Evolutionary conservation across 2,797 vertebrate species (phyloP).

Genomic region (Siniperca scherzeri): DNA sequence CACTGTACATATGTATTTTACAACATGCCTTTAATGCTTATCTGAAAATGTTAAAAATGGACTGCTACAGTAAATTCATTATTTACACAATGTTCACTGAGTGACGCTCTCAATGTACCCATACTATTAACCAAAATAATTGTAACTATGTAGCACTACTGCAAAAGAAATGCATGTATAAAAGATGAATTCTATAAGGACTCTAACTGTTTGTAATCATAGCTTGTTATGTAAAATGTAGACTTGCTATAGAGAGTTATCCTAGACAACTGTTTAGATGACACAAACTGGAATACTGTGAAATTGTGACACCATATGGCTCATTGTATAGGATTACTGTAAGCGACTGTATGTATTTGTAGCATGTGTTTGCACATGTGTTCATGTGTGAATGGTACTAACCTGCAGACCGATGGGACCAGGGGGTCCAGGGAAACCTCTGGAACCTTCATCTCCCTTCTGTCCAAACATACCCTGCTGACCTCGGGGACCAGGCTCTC

Average conservation of each 20-base stretch:
- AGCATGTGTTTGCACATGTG: conserved; percentile 9
- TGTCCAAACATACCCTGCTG: conserved; percentile 99
- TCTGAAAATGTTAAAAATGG: neutral
- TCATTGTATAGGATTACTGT: neutral
- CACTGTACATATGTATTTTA: neutral
- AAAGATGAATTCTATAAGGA: neutral
- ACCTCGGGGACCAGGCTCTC: conserved; percentile 96
- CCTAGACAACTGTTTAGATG: neutral
- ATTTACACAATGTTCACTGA: neutral
- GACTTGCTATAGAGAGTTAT: neutral
- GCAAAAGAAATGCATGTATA: neutral
- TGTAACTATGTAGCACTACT: neutral
- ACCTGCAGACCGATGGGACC: conserved; percentile 99
- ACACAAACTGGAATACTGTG: neutral
- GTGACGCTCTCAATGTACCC: neutral
- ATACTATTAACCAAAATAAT: neutral
- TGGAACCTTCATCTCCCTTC: conserved; percentile 97
- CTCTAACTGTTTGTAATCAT: neutral
- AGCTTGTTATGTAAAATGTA: neutral
- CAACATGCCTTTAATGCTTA: neutral
- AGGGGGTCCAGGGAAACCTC: conserved; percentile 97
- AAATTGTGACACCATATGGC: no score
- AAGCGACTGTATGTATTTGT: conserved; percentile 10
- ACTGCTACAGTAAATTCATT: neutral
- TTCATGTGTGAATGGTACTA: conserved; percentile 42